Conservation (phyloP, 2,888 invertebrate species). For the Leptinotarsa rubiginosa region DNA sequence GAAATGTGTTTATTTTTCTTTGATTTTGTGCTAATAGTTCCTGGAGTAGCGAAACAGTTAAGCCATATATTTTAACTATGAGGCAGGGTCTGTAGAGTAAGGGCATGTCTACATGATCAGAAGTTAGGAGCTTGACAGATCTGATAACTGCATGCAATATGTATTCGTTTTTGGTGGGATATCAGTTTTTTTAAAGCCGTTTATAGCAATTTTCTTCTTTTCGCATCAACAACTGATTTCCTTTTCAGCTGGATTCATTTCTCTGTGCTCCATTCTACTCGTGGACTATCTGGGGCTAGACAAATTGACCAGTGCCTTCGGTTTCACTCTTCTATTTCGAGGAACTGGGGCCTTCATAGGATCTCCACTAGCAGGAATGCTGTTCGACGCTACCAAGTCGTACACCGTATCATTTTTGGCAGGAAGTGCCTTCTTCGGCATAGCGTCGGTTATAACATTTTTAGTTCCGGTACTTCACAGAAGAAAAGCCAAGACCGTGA, state of each 20-base stretch:
- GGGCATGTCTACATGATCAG: too few relatives aligned
- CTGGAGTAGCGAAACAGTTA: too few relatives aligned
- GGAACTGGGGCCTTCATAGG: slow-evolving; percentile 94
- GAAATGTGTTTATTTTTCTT: too few relatives aligned
- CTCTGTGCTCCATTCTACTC: slow-evolving; percentile 96
- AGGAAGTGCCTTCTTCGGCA: slow-evolving; percentile 87
- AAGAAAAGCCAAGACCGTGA: slow-evolving; percentile 5
- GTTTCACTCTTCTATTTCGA: slow-evolving; percentile 92
- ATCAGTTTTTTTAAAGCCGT: too few relatives aligned
- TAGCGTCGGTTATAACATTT: slow-evolving; percentile 71
- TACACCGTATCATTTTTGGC: slow-evolving; percentile 93
- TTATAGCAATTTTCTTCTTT: too few relatives aligned
- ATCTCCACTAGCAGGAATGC: slow-evolving; percentile 86
- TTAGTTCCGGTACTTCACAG: slow-evolving; percentile 25
- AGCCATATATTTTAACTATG: too few relatives aligned
- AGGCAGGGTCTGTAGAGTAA: too few relatives aligned
- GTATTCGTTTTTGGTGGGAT: too few relatives aligned
- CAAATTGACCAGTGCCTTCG: slow-evolving; percentile 96
- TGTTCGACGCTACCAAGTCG: slow-evolving; percentile 88
- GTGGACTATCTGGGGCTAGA: slow-evolving; percentile 96
- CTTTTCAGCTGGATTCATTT: slow-evolving; percentile 93
- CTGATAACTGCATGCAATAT: too few relatives aligned
- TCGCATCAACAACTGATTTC: neutral
- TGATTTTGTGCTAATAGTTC: too few relatives aligned
- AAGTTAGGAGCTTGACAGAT: too few relatives aligned